Evolutionary conservation across 2,113 vertebrate genomes (phyloP), one percentile per base, ranked within the genome.

Genomic region (Campylomormyrus tamandua): DNA sequence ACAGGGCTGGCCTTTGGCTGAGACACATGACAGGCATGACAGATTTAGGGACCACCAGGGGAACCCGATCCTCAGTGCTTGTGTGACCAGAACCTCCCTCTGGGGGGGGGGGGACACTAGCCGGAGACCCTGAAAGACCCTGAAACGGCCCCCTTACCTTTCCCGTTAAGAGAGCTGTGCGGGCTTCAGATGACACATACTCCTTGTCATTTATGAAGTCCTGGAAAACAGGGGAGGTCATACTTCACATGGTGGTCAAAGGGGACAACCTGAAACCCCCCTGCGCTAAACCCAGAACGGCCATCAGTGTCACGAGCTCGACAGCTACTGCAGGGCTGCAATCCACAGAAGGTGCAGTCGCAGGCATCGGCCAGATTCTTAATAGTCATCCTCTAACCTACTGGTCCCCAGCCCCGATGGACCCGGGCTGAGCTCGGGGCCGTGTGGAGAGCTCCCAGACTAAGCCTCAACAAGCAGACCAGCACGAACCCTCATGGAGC

Each of bases 141-240:
- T 24, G 74, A 17, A 31, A 42, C 11, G 31, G 42, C 39, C 31
- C 3, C 8, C 49, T 93, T 96, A 99, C 98, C 98, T 99, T 99
- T 93, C 98, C 98, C 80, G 97, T 98, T 92, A 99, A 95, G 58
- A 99, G 96, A 94, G 97, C 95, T 91, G 97, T 96, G 93, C 97
- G 97, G 86, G 96, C 97, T 90, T 99, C 98, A 94, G 97, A 95
- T 52, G 95, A 95, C 93, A 99, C 95, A 85, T 99, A 99, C 93
- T 97, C 98, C 93, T 97, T 99, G 91, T 99, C 97, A 89, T 99
- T 99, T 94, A 95, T 95, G 93, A 98, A 98, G 87, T 99, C 98
- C 98, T 99, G 93, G 85, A 74, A 50, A 42, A 35, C 2, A 74
- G 24, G 39, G 17, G 15, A 7, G 13, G 70, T 77, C 70, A 77